Conservation (phyloP, 2,113 vertebrate species). For the Sceloporus undulatus region DNA sequence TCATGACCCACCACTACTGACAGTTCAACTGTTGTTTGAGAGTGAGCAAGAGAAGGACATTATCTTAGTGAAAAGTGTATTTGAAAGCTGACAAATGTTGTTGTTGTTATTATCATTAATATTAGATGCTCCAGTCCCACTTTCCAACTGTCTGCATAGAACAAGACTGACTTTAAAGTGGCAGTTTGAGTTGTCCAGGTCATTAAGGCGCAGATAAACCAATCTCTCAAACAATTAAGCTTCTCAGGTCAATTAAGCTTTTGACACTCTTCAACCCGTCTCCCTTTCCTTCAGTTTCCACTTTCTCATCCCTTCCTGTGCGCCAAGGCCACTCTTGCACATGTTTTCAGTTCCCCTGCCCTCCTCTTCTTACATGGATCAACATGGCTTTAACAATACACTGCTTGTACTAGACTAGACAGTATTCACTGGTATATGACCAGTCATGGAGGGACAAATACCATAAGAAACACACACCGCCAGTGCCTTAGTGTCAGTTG, state of each 20-base stretch:
- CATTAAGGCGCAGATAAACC: constrained; percentile 29
- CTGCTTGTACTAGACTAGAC: not conserved
- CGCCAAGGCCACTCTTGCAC: not conserved
- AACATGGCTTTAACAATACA: not conserved
- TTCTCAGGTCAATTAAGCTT: not conserved
- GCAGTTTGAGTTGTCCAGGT: constrained; percentile 14
- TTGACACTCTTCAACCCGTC: not conserved
- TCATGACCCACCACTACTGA: constrained; percentile 5
- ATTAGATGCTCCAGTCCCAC: constrained; percentile 20
- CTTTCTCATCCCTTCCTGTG: not conserved
- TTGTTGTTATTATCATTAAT: constrained; percentile 43
- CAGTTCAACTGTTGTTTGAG: constrained; percentile 23
- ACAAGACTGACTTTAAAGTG: constrained; percentile 21
- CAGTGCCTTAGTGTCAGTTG: too few relatives aligned
- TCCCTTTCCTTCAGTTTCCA: not conserved
- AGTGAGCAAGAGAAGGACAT: not conserved
- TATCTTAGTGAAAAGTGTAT: constrained; percentile 3
- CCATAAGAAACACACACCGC: not conserved
- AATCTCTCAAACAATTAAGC: constrained; percentile 13
- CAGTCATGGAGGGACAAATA: not conserved
- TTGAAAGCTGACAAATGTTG: constrained; percentile 24
- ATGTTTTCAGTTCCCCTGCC: not conserved
- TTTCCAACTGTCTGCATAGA: constrained; percentile 18
- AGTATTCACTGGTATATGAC: not conserved
- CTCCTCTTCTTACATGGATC: not conserved